Percentiles rank a stretch among this genome's conserved stretches.
These are phyloP conservation scores for Camarhynchus parvulus DNA, from an alignment of 2,113 vertebrate genomes.

Conservation along the genomic window DNA sequence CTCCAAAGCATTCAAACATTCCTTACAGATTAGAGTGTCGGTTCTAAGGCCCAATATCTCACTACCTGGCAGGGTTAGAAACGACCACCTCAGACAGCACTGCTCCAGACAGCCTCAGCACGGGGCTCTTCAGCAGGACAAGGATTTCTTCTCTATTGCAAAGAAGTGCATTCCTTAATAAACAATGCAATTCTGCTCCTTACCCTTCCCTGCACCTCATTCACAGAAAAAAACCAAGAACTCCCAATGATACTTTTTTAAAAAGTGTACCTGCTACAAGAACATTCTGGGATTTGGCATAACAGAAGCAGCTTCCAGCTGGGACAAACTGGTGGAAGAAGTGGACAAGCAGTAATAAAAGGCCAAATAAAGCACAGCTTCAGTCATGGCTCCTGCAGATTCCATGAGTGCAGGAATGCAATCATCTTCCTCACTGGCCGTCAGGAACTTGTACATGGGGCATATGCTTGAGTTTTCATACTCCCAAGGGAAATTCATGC, in stretches of 20 bases:
- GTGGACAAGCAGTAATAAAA: neutral
- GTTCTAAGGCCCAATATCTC: neutral
- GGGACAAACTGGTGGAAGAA: neutral
- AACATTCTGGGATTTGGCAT: neutral
- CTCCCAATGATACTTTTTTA: neutral
- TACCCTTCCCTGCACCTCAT: neutral
- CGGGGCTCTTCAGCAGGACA: rapidly evolving
- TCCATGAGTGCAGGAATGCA: rapidly evolving
- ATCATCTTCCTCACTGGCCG: neutral
- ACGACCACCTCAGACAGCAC: rapidly evolving
- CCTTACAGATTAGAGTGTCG: neutral
- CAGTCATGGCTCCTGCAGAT: neutral
- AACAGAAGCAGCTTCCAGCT: neutral
- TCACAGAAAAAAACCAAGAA: neutral
- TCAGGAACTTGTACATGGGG: neutral
- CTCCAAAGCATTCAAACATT: neutral
- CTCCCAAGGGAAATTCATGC: neutral
- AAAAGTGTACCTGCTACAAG: neutral
- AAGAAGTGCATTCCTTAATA: neutral
- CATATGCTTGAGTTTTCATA: neutral
- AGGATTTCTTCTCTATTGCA: neutral
- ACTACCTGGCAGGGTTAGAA: neutral
- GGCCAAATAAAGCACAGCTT: neutral
- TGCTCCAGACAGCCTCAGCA: neutral
- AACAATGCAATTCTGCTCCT: neutral